Base-by-base conservation (phyloP, 2,888 invertebrate species). In the Heliothis peltigera region DNA sequence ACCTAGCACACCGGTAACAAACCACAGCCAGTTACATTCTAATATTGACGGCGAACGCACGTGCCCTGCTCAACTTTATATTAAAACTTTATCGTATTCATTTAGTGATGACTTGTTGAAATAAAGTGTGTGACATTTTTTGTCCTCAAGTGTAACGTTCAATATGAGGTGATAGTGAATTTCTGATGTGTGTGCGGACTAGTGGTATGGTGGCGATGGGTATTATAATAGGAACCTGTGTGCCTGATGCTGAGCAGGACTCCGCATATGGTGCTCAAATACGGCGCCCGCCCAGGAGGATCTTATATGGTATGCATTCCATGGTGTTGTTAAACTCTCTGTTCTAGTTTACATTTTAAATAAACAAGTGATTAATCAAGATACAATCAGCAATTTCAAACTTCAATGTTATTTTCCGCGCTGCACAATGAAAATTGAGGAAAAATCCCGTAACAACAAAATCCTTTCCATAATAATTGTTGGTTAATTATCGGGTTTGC, bases 201-300 rank as follows among this genome's bases (percentile, higher is more conserved):
- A 74, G 82, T 86, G 89, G 84, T 81, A 90, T 88, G 89, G 89
- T 86, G 86, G 87, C 75, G 81, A 97, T 97, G 97, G 97, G 97
- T 77, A 96, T 97, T 88, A 96, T 97, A 80, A 96, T 97, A 76
- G 97, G 97, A 81, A 96, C 97, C 58, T 97, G 97, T 88, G 96
- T 97, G 87, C 96, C 97, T 66, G 96, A 96, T 82, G 96, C 96
- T 58, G 96, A 96, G 87, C 95, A 95, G 66, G 96, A 96, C 85
- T 88, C 94, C 42, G 92, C 93, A 48, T 94, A 94, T 84, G 94
- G 92, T 39, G 89, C 89, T 25, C 93, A 93, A 84, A 81, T 85
- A 67, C 79, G 93, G 64, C 80, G 95, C 12, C 93, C 94, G 46
- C 93, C 94, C 10, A 80, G 95, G 67, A 90, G 94, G 84, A 92